Base-by-base conservation (phyloP, 2,888 invertebrate genomes). In the Polydrusus cervinus region DNA sequence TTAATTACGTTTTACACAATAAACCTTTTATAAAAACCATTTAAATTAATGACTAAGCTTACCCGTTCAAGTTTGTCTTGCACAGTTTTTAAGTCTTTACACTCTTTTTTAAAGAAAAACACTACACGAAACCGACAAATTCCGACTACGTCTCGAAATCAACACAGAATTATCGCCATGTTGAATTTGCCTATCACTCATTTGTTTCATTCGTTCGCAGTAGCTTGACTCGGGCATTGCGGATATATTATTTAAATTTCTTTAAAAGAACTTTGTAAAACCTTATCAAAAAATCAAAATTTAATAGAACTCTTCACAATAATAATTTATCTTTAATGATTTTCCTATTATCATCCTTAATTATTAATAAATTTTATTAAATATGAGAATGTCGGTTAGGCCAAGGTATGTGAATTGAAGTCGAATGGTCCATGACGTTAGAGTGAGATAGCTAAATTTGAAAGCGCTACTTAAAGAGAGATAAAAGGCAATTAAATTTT, bases 91-190 rank as follows among this genome's bases (percentile, higher is more conserved):
- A 49, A 14, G 14, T 70, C 20, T 40, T 55, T 68, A 13, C 40
- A 38, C 38, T 38, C 20, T 45, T 40, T 68, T 57, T 68, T 43
- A 20, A 53, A 14, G 18, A 68, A 51, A 43, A 67, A 38, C 40
- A 45, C 40, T 67, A 67, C 53, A 68, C 69, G 25, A 70, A 73
- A 71, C 47, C 64, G 38, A 34, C 61, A 62, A 62, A 45, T 71
- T 55, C 74, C 61, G 69, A 75, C 78, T 77, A 78, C 34, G 66
- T 76, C 47, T 79, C 76, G 66, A 69, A 73, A 77, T 62, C 73
- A 78, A 70, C 77, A 79, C 78, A 78, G 77, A 80, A 78, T 80
- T 81, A 76, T 77, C 80, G 82, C 82, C 82, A 82, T 82, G 80
- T 82, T 82, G 82, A 76, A 79, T 78, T 71, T 69, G 57, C 25